These are phyloP conservation scores for Herminia tarsipennalis DNA, from an alignment of 2,888 invertebrate species.

Conservation along the genomic window DNA sequence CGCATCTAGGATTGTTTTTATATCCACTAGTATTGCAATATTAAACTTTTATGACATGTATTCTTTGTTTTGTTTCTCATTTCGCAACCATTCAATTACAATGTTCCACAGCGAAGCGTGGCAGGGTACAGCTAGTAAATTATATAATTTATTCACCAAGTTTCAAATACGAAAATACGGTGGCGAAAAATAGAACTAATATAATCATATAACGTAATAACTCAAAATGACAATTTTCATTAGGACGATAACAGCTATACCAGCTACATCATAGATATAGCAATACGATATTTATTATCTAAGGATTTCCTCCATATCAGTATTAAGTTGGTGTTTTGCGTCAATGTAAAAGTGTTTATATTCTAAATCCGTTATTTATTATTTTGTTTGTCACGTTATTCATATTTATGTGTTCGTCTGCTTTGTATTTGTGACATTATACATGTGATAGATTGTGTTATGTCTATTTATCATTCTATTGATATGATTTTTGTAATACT, in stretches of 20 bases:
- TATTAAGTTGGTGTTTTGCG: constrained; percentile 21
- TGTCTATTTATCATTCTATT: background rate
- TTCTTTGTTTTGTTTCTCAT: too few relatives aligned
- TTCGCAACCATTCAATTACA: too few relatives aligned
- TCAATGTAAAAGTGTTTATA: constrained; percentile 24
- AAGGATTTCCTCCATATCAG: constrained; percentile 21
- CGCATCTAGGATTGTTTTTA: too few relatives aligned
- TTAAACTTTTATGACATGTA: too few relatives aligned
- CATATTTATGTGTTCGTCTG: background rate
- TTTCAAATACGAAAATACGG: too few relatives aligned
- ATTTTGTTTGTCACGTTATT: constrained; percentile 11
- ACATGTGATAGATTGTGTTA: background rate
- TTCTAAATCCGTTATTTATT: constrained; percentile 16
- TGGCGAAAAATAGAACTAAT: too few relatives aligned
- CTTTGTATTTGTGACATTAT: background rate
- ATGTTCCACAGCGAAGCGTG: too few relatives aligned
- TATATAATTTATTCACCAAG: too few relatives aligned
- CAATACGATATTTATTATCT: constrained; percentile 13
- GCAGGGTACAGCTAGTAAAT: too few relatives aligned
- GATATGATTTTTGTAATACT: background rate
- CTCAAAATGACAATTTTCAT: too few relatives aligned
- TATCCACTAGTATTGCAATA: too few relatives aligned
- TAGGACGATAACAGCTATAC: background rate
- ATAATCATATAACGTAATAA: too few relatives aligned
- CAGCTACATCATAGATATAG: background rate